These are phyloP conservation scores for Varroa destructor DNA, from an alignment of 1,140 invertebrate species.

Conservation along the genomic window DNA sequence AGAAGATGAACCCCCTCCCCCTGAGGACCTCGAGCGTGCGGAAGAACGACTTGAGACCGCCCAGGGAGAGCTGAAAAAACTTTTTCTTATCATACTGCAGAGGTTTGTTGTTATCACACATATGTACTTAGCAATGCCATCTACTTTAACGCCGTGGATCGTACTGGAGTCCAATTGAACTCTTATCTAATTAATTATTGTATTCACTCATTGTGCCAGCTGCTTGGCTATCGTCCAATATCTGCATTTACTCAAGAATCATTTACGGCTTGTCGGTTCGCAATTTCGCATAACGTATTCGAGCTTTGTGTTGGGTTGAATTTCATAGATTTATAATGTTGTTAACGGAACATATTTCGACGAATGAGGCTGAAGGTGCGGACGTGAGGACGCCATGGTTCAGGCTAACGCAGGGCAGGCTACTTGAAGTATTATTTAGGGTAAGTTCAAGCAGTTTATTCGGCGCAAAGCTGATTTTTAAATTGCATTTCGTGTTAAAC, in stretches of 20 bases:
- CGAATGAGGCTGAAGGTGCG: slow-evolving; percentile 77
- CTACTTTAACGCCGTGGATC: too few relatives aligned
- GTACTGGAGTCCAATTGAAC: too few relatives aligned
- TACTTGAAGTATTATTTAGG: slow-evolving; percentile 85
- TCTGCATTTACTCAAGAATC: too few relatives aligned
- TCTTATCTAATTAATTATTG: too few relatives aligned
- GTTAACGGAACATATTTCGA: slow-evolving; percentile 82
- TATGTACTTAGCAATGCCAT: too few relatives aligned
- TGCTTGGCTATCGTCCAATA: too few relatives aligned
- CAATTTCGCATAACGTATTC: too few relatives aligned
- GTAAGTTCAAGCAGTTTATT: slow-evolving; percentile 49
- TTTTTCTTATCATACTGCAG: slow-evolving; percentile 94
- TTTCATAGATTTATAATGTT: slow-evolving; percentile 87
- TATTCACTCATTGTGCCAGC: too few relatives aligned
- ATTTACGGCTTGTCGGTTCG: too few relatives aligned
- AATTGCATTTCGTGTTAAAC: neutral
- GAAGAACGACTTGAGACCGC: slow-evolving; percentile 85
- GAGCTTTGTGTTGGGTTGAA: neutral
- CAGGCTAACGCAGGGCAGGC: slow-evolving; percentile 80
- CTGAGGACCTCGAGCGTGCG: slow-evolving; percentile 67
- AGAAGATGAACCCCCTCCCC: slow-evolving; percentile 9
- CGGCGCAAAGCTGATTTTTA: neutral
- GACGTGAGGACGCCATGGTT: slow-evolving; percentile 94
- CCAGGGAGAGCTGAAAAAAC: slow-evolving; percentile 87
- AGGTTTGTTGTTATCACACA: too few relatives aligned